phyloP scores from a whole-genome alignment of 2,113 vertebrate species.

The Mesembrinibis cayennensis region DNA sequence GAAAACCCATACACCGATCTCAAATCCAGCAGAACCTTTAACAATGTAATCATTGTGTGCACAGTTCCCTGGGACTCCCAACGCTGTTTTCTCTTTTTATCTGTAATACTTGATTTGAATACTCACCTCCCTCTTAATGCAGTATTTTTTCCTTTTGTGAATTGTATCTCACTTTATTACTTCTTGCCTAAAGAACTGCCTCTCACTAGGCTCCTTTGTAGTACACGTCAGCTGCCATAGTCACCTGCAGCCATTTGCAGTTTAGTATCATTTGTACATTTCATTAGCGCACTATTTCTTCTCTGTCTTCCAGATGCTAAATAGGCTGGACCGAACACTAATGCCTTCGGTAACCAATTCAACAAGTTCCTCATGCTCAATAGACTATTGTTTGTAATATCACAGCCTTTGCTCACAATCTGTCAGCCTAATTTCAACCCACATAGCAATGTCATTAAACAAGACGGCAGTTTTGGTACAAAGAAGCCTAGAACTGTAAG shows the following conservation, averaged over 20 bases:
- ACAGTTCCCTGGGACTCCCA: background rate
- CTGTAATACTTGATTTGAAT: background rate
- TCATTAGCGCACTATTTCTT: background rate
- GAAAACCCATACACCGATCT: background rate
- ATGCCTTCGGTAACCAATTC: conserved; percentile 40
- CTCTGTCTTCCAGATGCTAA: conserved; percentile 44
- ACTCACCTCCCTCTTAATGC: background rate
- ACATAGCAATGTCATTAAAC: conserved; percentile 54
- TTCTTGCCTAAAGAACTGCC: background rate
- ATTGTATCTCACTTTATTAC: background rate
- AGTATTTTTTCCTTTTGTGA: background rate
- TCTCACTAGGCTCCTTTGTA: background rate
- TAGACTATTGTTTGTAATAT: conserved; percentile 54
- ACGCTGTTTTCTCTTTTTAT: background rate
- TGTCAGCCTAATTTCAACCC: conserved; percentile 59
- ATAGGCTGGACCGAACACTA: background rate
- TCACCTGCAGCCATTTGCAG: conserved; percentile 28
- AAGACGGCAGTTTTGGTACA: conserved; percentile 15
- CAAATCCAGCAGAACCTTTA: background rate
- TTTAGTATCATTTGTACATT: conserved; percentile 3
- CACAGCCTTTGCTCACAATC: conserved; percentile 56
- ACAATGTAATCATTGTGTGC: background rate
- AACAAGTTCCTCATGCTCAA: conserved; percentile 43
- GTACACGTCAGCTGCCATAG: background rate
- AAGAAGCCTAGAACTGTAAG: conserved; percentile 24